A percentile compares a stretch with the other conserved stretches of the same genome.
These are phyloP conservation scores for Ataeniobius toweri DNA, from an alignment of 2,797 vertebrate genomes.

Conservation along the genomic window DNA sequence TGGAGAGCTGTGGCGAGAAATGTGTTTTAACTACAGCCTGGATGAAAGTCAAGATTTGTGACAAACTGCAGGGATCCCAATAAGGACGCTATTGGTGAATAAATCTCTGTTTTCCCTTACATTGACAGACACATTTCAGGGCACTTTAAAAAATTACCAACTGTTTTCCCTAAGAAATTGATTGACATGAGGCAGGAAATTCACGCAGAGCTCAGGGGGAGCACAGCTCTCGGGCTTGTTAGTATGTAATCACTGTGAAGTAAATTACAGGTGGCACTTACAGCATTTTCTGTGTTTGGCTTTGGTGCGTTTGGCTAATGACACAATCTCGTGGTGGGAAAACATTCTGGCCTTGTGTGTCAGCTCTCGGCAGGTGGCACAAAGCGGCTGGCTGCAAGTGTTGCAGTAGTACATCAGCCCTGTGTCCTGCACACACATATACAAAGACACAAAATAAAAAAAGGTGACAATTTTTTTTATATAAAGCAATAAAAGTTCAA, in stretches of 20 bases:
- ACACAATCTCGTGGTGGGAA: constrained; percentile 90
- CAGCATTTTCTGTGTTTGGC: constrained; percentile 92
- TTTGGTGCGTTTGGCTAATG: constrained; percentile 89
- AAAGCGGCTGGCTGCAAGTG: constrained; percentile 94
- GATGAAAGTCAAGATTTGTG: neutral
- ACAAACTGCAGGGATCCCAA: constrained; percentile 11
- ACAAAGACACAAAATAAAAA: neutral
- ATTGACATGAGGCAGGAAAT: constrained; percentile 1
- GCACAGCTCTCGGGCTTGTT: neutral
- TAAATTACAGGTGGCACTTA: constrained; percentile 74
- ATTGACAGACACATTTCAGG: neutral
- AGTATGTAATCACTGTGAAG: constrained; percentile 9
- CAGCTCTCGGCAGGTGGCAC: constrained; percentile 86
- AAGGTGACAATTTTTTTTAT: neutral
- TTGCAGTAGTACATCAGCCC: constrained; percentile 93
- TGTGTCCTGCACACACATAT: constrained; percentile 76
- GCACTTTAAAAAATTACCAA: constrained; percentile 4
- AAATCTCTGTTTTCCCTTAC: neutral
- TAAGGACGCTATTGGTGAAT: constrained; percentile 6
- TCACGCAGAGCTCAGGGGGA: constrained; percentile 4
- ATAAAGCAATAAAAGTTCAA: neutral
- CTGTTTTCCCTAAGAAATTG: neutral
- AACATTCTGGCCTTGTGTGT: constrained; percentile 94
- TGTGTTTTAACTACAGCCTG: neutral
- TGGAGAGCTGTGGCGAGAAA: constrained; percentile 84